Percentiles rank a stretch among this genome's conserved stretches.
Conservation (phyloP, 2,888 invertebrate species). For the Pyrochroa serraticornis region DNA sequence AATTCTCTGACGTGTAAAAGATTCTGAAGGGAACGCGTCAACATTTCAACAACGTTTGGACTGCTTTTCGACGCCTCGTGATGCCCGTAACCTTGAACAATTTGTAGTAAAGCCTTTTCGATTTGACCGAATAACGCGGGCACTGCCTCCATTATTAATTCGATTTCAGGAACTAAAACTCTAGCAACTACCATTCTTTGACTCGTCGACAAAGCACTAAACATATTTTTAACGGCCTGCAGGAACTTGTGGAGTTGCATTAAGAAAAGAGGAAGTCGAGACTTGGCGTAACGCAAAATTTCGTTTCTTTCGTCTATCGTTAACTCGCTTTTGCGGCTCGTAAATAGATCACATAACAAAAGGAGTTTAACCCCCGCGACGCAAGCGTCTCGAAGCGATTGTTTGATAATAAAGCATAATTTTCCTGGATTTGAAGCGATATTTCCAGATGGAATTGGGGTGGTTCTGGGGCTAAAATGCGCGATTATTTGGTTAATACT, state of each 20-base stretch:
- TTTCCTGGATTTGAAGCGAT: conserved; percentile 63
- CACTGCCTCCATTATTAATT: conserved; percentile 65
- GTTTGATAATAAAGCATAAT: conserved; percentile 67
- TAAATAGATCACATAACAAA: conserved; percentile 69
- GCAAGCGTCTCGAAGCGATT: conserved; percentile 66
- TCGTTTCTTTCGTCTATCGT: conserved; percentile 69
- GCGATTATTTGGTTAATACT: conserved; percentile 67
- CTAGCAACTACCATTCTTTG: conserved; percentile 68
- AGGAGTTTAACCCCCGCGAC: conserved; percentile 64
- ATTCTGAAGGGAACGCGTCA: conserved; percentile 49
- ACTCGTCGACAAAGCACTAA: conserved; percentile 63
- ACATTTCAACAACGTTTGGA: conserved; percentile 44
- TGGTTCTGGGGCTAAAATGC: conserved; percentile 60
- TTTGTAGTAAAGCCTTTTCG: conserved; percentile 66
- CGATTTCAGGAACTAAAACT: conserved; percentile 73
- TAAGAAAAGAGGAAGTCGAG: conserved; percentile 69
- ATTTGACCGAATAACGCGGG: conserved; percentile 65
- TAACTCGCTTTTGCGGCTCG: conserved; percentile 66
- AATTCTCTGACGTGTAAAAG: conserved; percentile 63
- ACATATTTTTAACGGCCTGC: conserved; percentile 65
- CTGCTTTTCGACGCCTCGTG: conserved; percentile 40
- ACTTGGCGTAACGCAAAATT: conserved; percentile 70
- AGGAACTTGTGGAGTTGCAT: conserved; percentile 67
- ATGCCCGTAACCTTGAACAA: conserved; percentile 59
- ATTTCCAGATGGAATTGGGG: conserved; percentile 47